These are phyloP conservation scores for Bos indicus DNA, from an alignment of 2,113 vertebrate species.

Conservation along the genomic window DNA sequence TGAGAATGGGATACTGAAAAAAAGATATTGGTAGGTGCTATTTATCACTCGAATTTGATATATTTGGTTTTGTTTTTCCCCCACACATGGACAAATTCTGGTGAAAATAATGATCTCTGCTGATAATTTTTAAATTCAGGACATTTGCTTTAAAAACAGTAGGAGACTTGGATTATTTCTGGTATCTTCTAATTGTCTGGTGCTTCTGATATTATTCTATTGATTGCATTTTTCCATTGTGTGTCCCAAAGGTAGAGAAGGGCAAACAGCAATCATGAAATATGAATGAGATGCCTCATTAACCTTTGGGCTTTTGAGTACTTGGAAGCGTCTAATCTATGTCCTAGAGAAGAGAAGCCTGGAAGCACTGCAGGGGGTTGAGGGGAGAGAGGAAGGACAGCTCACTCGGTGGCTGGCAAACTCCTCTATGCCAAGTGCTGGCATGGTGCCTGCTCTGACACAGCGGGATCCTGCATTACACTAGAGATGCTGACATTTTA, in stretches of 20 bases:
- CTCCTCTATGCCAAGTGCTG: not conserved
- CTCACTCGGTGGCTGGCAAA: not conserved
- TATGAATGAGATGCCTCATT: conserved; percentile 79
- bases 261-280: conserved; percentile 74
- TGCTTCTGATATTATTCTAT: conserved; percentile 66
- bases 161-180: conserved; percentile 57
- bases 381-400: not conserved
- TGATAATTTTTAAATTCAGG: conserved; percentile 63
- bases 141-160: conserved; percentile 50
- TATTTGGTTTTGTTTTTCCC: not conserved
- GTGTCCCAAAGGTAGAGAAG: conserved; percentile 66
- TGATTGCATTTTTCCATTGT: conserved; percentile 51
- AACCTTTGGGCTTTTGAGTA: conserved; percentile 74
- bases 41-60: not conserved
- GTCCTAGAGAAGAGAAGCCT: conserved; percentile 51
- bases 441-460: not conserved
- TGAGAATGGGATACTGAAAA: not conserved
- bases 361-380: not conserved
- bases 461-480: not conserved
- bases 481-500: not conserved
- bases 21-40: not conserved
- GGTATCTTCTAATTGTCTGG: conserved; percentile 62
- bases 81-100: not conserved
- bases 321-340: conserved; percentile 59
- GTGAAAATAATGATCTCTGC: conserved; percentile 16